phyloP scores from a whole-genome alignment of 1,140 invertebrate genomes.

The Nymphalis io region DNA sequence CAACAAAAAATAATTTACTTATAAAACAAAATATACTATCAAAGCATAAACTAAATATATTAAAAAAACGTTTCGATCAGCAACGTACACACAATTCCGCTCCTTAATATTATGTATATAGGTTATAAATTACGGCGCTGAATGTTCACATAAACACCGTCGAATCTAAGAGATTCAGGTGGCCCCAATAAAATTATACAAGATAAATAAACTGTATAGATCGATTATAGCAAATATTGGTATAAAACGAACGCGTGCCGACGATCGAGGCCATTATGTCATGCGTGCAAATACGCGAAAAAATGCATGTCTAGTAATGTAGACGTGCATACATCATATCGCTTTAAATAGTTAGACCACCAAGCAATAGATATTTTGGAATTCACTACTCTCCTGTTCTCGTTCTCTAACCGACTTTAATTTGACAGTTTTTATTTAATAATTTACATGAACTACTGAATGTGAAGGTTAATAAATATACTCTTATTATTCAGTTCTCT shows the following conservation, averaged over 20 bases:
- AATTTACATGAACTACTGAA: too few species aligned
- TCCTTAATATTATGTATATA: not conserved
- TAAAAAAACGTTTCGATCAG: not conserved
- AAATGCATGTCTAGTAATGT: not conserved
- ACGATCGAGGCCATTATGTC: slow-evolving; percentile 5
- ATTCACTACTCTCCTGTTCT: too few species aligned
- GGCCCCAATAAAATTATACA: slow-evolving; percentile 28
- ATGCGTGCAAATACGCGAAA: slow-evolving; percentile 12
- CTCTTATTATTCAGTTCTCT: too few species aligned
- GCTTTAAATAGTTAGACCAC: too few species aligned
- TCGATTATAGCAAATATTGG: slow-evolving; percentile 23
- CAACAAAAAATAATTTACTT: slow-evolving; percentile 16
- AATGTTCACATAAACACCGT: not conserved
- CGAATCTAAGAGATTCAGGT: slow-evolving; percentile 21
- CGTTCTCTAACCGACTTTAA: too few species aligned
- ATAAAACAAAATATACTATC: slow-evolving; percentile 10
- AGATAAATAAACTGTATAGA: slow-evolving; percentile 22
- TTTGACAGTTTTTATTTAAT: too few species aligned
- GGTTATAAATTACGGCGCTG: not conserved
- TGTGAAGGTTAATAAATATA: too few species aligned
- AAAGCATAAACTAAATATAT: slow-evolving; percentile 11
- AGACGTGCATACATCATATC: not conserved
- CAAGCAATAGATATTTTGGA: too few species aligned
- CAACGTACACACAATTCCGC: not conserved
- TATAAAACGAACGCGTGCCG: slow-evolving; percentile 9